phyloP scores from a whole-genome alignment of 2,888 invertebrate genomes.

The Drosophila paranaensis region DNA sequence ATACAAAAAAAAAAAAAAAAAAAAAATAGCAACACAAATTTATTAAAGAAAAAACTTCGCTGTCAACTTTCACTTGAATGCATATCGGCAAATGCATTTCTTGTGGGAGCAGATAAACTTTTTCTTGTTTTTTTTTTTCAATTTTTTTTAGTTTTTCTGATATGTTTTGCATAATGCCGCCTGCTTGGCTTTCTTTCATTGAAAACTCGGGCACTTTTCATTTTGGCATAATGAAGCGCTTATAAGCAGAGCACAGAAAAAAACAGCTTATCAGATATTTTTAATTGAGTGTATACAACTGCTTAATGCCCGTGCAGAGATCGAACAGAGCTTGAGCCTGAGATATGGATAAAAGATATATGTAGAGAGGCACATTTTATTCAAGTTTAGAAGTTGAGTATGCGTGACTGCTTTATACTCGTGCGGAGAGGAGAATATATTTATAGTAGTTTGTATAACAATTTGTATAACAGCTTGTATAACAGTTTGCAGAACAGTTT shows the following conservation, averaged over 20 bases:
- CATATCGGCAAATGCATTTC: constrained; percentile 36
- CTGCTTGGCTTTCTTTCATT: constrained; percentile 51
- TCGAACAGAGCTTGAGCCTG: background rate
- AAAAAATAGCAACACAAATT: constrained; percentile 26
- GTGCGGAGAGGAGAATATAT: background rate
- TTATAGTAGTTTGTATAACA: background rate
- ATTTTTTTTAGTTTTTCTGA: constrained; percentile 14
- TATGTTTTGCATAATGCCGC: constrained; percentile 71
- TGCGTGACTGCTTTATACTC: background rate
- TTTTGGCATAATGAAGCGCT: constrained; percentile 65
- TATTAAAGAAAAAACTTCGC: constrained; percentile 15
- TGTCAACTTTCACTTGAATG: constrained; percentile 70
- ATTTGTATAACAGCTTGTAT: background rate
- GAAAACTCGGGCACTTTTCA: constrained; percentile 62
- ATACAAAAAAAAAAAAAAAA: background rate
- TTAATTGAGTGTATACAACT: background rate
- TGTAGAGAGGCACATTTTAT: background rate
- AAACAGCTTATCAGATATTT: background rate
- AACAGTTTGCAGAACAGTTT: background rate
- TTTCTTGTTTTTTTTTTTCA: constrained; percentile 1
- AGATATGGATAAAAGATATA: background rate
- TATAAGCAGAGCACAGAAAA: constrained; percentile 40
- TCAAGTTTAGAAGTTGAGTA: background rate
- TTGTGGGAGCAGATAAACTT: constrained; percentile 25
- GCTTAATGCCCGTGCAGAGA: background rate